Base-by-base conservation (phyloP, 2,113 vertebrate species). In the Zonotrichia leucophrys region DNA sequence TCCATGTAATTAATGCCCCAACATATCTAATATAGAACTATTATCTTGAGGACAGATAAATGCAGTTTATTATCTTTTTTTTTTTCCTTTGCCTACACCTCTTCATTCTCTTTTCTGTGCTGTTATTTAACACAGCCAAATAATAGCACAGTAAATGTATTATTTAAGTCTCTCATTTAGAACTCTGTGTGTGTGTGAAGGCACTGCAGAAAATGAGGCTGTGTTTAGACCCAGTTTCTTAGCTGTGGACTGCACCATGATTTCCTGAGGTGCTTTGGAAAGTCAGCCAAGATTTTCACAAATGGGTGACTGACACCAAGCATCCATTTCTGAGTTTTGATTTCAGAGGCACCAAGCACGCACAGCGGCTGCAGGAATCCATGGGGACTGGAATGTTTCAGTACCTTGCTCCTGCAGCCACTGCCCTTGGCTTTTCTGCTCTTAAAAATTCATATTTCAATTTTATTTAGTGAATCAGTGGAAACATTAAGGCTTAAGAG, bases 21-120 rank as follows among this genome's bases (percentile, higher is more conserved):
- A 85, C 89, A 85, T 96, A 90, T 87, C 93, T 95, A 93, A 96
- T 94, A 95, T 69, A 96, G 90, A 94, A 95, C 93, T 92, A 76
- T 96, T 95, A 94, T 97, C 95, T 93, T 63, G 81, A 75, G 69
- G 83, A 81, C 74, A 94, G 89, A 96, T 92, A 86, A 92, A 89
- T 67, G 53, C 83, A 39, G 85, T 92, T 79, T 96, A 81, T 96
- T 70, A 94, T 89, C 33, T 93, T 96, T 93, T 95, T 83, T 85
- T 73, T 79, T 87, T 58, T 6, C 58, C 60, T 90, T 95, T 94
- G 83, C 94, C 88, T 84, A 78, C 92, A 95, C 93, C 90, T 96
- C 95, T 95, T 94, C 52, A 4, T 72, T 92, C 96, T 94, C 53
- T 92, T 83, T 63, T 90, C 90, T 95, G 56, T 78, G 66, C 88